Percentiles rank a stretch among this genome's conserved stretches.
Conservation (phyloP, 2,888 invertebrate species). For the Calliscelio sp. region DNA sequence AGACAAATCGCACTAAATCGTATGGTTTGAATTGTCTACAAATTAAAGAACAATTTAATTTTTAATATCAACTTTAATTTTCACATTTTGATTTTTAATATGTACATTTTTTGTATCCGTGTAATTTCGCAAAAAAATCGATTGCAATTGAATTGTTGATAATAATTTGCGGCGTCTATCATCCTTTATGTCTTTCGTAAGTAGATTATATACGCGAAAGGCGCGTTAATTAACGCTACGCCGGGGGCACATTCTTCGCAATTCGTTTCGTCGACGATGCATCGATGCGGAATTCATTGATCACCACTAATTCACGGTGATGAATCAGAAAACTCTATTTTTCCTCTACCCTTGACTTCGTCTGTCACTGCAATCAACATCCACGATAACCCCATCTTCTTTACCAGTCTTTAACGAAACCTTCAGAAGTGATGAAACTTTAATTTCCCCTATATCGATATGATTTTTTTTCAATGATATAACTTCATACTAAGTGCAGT, state of each 20-base stretch:
- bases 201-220: slow-evolving; percentile 72
- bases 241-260: slow-evolving; percentile 63
- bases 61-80: no score
- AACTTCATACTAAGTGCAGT: no score
- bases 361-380: slow-evolving; percentile 57
- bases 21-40: no score
- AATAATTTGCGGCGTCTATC: slow-evolving; percentile 34
- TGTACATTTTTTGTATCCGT: no score
- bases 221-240: slow-evolving; percentile 77
- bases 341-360: slow-evolving; percentile 31
- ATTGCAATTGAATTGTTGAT: slow-evolving; percentile 34
- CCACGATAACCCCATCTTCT: slow-evolving; percentile 46
- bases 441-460: no score
- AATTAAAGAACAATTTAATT: no score
- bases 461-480: no score
- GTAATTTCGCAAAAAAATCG: no score
- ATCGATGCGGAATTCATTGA: slow-evolving; percentile 77
- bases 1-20: no score
- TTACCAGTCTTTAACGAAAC: slow-evolving; percentile 1
- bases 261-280: slow-evolving; percentile 64
- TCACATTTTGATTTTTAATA: no score
- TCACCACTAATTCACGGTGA: slow-evolving; percentile 75
- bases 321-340: slow-evolving; percentile 66
- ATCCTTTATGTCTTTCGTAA: slow-evolving; percentile 55
- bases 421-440: not conserved